Evolutionary conservation across 2,797 vertebrate species (phyloP).

Genomic region (Paramormyrops hopkinsi): DNA sequence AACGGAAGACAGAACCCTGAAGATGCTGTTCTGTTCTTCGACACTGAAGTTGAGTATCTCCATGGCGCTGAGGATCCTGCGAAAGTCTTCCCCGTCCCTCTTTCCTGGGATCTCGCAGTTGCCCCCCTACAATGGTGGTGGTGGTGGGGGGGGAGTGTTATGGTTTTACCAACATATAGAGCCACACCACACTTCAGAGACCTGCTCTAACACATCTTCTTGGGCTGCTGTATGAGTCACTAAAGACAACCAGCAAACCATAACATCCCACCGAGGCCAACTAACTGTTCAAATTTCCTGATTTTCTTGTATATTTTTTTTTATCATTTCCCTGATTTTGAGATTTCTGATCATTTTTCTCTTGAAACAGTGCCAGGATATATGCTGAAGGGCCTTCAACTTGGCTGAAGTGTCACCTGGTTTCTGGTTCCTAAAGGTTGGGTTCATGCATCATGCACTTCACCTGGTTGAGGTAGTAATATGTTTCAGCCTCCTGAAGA

Average conservation of each 20-base stretch:
- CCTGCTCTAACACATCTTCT: neutral
- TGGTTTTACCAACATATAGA: neutral
- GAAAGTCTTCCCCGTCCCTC: slow-evolving; percentile 80
- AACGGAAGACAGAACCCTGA: slow-evolving; percentile 87
- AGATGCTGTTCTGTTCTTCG: slow-evolving; percentile 88
- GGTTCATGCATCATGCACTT: neutral
- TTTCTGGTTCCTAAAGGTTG: neutral
- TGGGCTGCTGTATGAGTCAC: neutral
- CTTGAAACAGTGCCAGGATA: neutral
- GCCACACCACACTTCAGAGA: neutral
- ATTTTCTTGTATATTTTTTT: neutral
- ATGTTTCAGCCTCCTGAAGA: slow-evolving; percentile 91
- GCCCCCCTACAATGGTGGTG: slow-evolving; percentile 68
- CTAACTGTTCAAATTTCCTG: neutral
- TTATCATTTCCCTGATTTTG: neutral
- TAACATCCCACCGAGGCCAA: neutral
- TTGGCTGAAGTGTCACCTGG: neutral
- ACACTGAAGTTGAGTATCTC: slow-evolving; percentile 82
- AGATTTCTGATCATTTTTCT: neutral
- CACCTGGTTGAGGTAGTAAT: slow-evolving; percentile 98
- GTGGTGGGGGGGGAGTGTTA: neutral
- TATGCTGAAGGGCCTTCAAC: neutral
- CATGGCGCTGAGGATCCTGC: slow-evolving; percentile 81
- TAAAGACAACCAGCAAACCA: neutral
- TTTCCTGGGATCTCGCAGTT: slow-evolving; percentile 87